These are phyloP conservation scores for Tachuris rubrigastra DNA, from an alignment of 2,113 vertebrate species.

Conservation along the genomic window DNA sequence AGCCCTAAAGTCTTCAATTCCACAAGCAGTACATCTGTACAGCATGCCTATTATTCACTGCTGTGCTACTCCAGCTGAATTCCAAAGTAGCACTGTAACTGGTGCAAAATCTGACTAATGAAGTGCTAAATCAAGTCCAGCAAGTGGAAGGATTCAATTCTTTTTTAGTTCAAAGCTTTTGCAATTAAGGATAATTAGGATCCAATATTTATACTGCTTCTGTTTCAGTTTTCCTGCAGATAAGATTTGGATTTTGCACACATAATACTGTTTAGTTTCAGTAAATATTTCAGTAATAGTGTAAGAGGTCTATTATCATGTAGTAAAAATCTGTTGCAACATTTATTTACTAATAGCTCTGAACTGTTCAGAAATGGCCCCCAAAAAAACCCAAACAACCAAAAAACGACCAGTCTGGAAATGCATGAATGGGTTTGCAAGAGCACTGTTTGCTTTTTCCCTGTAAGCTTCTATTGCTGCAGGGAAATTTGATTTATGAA, in stretches of 20 bases:
- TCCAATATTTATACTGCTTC: background rate
- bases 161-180: conserved; percentile 39
- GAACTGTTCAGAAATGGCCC: conserved; percentile 2
- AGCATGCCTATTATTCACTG: background rate
- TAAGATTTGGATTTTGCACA: conserved; percentile 30
- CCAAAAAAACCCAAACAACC: background rate
- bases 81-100: conserved; percentile 27
- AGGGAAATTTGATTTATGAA: conserved; percentile 68
- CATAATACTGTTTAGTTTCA: background rate
- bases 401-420: background rate
- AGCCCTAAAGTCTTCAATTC: background rate
- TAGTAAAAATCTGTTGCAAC: conserved; percentile 15
- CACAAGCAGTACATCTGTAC: background rate
- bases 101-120: conserved; percentile 48
- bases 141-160: conserved; percentile 32
- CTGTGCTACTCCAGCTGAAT: conserved; percentile 36
- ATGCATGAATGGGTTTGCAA: conserved; percentile 47
- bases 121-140: conserved; percentile 47
- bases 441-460: conserved; percentile 34
- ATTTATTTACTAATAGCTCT: conserved; percentile 30
- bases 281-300: conserved; percentile 47
- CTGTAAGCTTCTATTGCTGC: conserved; percentile 28
- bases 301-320: background rate
- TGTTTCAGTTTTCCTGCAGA: conserved; percentile 35
- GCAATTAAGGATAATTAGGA: conserved; percentile 29